Evolutionary conservation across 2,797 vertebrate species (phyloP).

Genomic region (Argya squamiceps): DNA sequence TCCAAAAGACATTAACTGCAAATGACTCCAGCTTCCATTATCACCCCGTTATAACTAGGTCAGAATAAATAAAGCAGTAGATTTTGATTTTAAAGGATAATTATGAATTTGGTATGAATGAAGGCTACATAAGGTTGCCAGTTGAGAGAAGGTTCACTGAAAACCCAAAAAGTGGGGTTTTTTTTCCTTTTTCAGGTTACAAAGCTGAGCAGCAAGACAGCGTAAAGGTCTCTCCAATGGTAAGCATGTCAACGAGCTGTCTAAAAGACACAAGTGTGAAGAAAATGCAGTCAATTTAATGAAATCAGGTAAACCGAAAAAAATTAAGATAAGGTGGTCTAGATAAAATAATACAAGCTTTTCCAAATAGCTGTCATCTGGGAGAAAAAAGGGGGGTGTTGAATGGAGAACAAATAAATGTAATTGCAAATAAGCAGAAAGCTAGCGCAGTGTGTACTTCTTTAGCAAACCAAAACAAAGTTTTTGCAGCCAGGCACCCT

Average conservation of each 20-base stretch:
- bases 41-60: not conserved
- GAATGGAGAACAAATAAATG: not conserved
- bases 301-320: not conserved
- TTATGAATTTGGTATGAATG: not conserved
- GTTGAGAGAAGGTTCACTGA: not conserved
- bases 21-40: not conserved
- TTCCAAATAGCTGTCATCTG: not conserved
- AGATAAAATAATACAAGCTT: not conserved
- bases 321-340: not conserved
- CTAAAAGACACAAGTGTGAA: not conserved
- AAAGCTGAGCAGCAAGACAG: not conserved
- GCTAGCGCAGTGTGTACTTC: not conserved
- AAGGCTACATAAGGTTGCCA: not conserved
- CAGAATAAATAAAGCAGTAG: conserved; percentile 9
- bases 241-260: not conserved
- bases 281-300: not conserved
- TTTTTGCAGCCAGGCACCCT: not conserved
- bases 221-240: not conserved
- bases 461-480: not conserved
- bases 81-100: not conserved
- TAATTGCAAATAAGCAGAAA: not conserved
- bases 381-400: rapidly evolving
- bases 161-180: not conserved
- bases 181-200: not conserved
- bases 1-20: not conserved